Evolutionary conservation across 1,140 invertebrate genomes (phyloP).

Genomic region (Diorhabda carinulata): DNA sequence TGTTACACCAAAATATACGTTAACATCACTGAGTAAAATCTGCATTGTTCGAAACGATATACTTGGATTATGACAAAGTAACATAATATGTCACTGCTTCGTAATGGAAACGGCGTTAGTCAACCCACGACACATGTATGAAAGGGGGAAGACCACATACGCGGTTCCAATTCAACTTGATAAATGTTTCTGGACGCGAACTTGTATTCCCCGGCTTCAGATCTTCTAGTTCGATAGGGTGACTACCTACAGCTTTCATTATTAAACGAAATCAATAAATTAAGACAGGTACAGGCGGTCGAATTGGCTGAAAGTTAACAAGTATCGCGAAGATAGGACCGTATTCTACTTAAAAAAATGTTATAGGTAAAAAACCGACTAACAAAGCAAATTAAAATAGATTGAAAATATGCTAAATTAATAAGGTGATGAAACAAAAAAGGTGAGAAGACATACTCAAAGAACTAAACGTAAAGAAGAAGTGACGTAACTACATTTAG

Average conservation of each 20-base stretch:
- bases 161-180: constrained; percentile 1
- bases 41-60: neutral
- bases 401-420: no score
- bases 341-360: no score
- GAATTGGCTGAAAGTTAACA: constrained; percentile 1
- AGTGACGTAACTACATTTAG: no score
- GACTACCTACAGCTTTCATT: constrained; percentile 2
- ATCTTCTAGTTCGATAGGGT: constrained; percentile 1
- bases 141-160: neutral
- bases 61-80: neutral
- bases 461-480: no score
- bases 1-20: no score
- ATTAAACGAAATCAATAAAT: constrained; percentile 1
- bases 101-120: neutral
- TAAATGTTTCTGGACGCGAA: neutral
- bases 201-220: neutral
- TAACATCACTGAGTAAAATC: neutral
- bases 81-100: neutral
- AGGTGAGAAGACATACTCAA: no score
- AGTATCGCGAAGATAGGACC: neutral
- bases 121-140: neutral
- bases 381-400: no score
- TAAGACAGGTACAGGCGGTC: constrained; percentile 5
- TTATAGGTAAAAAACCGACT: no score
- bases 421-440: no score